A percentile compares a stretch with the other conserved stretches of the same genome.
Evolutionary conservation across 2,888 invertebrate species (phyloP).

Genomic region (Neocrepidodera transversa): DNA sequence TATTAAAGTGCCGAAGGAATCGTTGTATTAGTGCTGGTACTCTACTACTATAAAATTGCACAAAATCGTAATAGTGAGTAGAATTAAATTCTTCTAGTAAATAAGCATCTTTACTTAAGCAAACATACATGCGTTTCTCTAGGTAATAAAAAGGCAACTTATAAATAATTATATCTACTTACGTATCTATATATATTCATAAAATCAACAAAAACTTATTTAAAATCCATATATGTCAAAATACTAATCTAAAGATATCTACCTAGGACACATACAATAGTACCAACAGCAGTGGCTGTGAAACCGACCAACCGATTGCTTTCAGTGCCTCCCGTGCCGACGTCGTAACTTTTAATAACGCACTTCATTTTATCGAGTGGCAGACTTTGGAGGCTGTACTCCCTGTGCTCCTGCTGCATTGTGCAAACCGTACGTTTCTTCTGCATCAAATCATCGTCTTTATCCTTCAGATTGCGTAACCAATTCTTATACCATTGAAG

Average conservation of each 20-base stretch:
- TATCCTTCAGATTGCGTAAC: slow-evolving; percentile 77
- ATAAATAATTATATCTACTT: background rate
- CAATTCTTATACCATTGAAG: slow-evolving; percentile 87
- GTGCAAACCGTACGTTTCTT: slow-evolving; percentile 85
- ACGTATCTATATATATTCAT: no score
- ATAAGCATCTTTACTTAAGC: slow-evolving; percentile 27
- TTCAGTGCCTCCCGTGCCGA: slow-evolving; percentile 9
- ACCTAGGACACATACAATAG: slow-evolving; percentile 41
- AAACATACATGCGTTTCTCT: slow-evolving; percentile 42
- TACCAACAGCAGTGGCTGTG: slow-evolving; percentile 40
- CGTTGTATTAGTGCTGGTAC: no score
- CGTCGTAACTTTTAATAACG: slow-evolving; percentile 66
- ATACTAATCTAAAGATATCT: slow-evolving; percentile 45
- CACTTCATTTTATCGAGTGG: slow-evolving; percentile 86
- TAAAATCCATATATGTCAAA: slow-evolving; percentile 11
- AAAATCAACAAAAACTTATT: background rate
- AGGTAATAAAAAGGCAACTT: slow-evolving; percentile 11
- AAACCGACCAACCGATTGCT: slow-evolving; percentile 35
- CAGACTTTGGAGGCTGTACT: slow-evolving; percentile 82
- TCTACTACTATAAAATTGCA: background rate
- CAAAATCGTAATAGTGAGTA: background rate
- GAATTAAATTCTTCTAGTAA: background rate
- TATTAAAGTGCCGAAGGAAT: no score
- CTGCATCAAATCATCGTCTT: slow-evolving; percentile 88
- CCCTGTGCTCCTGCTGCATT: slow-evolving; percentile 81